A percentile compares a stretch with the other conserved stretches of the same genome.
Evolutionary conservation across 35 echinoderm and acorn worm genomes (phyloP).

Genomic region (Lytechinus variegatus): DNA sequence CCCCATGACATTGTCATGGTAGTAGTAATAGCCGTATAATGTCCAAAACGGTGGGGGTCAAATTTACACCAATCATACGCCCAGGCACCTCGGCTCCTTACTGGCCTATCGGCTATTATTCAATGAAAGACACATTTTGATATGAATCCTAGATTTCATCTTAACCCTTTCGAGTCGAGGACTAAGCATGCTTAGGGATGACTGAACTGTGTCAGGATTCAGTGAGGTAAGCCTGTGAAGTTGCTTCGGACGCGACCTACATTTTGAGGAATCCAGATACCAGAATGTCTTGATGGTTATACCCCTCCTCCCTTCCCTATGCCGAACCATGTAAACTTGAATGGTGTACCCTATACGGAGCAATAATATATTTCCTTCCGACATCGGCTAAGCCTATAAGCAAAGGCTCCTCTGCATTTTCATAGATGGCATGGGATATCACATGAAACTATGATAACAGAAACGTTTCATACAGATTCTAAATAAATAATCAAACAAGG

Average conservation of each 20-base stretch:
- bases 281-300: background rate
- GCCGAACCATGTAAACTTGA: background rate
- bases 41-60: background rate
- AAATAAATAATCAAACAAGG: too few species aligned
- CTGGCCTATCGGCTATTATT: background rate
- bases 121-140: constrained; percentile 32
- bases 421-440: too few species aligned
- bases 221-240: background rate
- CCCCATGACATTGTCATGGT: background rate
- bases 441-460: too few species aligned
- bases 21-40: background rate
- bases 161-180: background rate
- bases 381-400: too few species aligned
- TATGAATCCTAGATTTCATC: background rate
- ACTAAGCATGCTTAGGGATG: background rate
- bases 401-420: too few species aligned
- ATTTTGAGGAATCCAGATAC: background rate
- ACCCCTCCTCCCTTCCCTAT: background rate
- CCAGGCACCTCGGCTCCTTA: background rate
- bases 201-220: background rate
- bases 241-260: background rate
- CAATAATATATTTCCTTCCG: background rate
- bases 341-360: background rate
- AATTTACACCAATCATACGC: background rate
- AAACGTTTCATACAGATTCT: too few species aligned